These are phyloP conservation scores for Myotis vivesi DNA, from an alignment of 2,797 vertebrate genomes.

Conservation along the genomic window DNA sequence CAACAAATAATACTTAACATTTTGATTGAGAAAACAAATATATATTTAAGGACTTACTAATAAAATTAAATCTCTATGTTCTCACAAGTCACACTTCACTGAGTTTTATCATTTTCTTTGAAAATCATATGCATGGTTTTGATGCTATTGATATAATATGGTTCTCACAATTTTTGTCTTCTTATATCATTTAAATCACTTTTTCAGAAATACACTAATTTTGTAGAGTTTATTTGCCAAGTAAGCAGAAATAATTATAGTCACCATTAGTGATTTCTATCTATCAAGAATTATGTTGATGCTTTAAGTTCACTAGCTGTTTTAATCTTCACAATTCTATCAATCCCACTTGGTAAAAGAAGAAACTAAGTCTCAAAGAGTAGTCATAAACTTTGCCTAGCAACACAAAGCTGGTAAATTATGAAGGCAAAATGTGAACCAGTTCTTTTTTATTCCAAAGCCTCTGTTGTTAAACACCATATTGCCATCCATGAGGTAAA, in stretches of 20 bases:
- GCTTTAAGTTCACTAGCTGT: not conserved
- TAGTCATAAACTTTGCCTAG: not conserved
- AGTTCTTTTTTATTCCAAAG: not conserved
- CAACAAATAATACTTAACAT: not conserved
- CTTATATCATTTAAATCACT: not conserved
- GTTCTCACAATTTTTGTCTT: not conserved
- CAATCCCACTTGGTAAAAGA: not conserved
- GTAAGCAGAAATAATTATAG: not conserved
- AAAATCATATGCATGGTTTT: not conserved
- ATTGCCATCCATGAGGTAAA: not conserved
- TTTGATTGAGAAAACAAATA: constrained; percentile 17
- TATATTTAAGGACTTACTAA: not conserved
- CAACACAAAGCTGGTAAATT: not conserved
- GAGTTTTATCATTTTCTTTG: not conserved
- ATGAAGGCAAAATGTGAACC: not conserved
- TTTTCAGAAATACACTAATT: constrained; percentile 6
- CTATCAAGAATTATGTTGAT: not conserved
- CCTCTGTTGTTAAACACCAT: not conserved
- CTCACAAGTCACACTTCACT: not conserved
- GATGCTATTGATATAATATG: not conserved
- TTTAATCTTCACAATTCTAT: not conserved
- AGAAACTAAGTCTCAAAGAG: not conserved
- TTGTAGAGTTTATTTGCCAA: not conserved
- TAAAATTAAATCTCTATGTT: not conserved
- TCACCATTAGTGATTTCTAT: not conserved